A percentile compares a stretch with the other conserved stretches of the same genome.
Conservation (phyloP, 2,888 invertebrate species). For the Nesidiocoris tenuis region DNA sequence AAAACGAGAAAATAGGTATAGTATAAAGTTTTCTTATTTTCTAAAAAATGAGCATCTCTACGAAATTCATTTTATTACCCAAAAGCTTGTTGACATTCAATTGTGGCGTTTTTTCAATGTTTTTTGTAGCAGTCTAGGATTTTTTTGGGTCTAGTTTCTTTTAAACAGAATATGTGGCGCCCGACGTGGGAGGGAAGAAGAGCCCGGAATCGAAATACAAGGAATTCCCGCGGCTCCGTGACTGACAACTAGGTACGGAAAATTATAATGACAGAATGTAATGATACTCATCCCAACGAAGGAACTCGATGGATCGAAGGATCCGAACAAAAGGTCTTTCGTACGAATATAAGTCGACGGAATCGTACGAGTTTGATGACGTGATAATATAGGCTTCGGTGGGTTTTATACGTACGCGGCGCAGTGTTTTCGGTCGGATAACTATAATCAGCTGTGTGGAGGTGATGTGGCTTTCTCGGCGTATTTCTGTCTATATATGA, state of each 20-base stretch:
- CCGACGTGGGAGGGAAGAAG: constrained; percentile 24
- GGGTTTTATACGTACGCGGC: constrained; percentile 10
- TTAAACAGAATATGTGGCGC: no score
- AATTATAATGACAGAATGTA: constrained; percentile 44
- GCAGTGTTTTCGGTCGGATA: constrained; percentile 8
- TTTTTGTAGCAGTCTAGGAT: no score
- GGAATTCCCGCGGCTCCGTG: constrained; percentile 34
- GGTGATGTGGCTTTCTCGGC: constrained; percentile 19
- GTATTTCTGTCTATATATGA: constrained; percentile 21
- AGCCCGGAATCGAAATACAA: not conserved
- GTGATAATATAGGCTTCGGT: constrained; percentile 30
- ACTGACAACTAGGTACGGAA: constrained; percentile 39
- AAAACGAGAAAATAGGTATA: no score
- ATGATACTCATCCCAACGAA: constrained; percentile 34
- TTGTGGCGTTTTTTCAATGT: no score
- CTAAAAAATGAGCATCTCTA: no score
- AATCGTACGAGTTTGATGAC: constrained; percentile 37
- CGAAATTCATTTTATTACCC: no score
- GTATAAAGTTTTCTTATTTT: no score
- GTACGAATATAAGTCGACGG: not conserved
- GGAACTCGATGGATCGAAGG: constrained; percentile 15
- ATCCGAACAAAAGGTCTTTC: not conserved
- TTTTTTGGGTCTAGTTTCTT: no score
- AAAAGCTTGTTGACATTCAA: no score
- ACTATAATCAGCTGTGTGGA: constrained; percentile 30